Evolutionary conservation across 2,797 vertebrate genomes (phyloP), one percentile per base, ranked within the genome.

Genomic region (Alauda arvensis): DNA sequence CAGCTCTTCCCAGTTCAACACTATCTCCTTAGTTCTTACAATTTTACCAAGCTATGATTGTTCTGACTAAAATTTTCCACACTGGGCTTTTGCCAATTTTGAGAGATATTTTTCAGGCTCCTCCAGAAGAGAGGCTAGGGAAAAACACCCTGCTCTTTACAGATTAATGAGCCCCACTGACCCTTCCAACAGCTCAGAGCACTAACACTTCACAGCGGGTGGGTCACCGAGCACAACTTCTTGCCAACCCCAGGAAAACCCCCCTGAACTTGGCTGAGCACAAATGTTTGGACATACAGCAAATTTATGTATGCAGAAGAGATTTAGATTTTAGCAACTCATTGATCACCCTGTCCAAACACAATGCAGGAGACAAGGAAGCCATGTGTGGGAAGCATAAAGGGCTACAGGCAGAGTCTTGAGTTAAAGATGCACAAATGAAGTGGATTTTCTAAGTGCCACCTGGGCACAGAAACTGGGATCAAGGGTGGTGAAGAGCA

Each of bases 61-160:
- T 45, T 89, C 81, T 77, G 67, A 69, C 56, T 72, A 84, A 62
- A 85, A 75, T 88, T 93, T 93, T 94, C 93, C 92, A 93, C 1
- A 0, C 53, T 90, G 84, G 72, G 77, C 12, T 84, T 56, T 8
- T 33, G 78, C 70, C 91, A 91, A 31, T 69, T 93, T 48, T 67
- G 34, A 80, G 52, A 92, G n/a, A 33, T n/a, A 62, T 87, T 90
- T 90, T 93, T 87, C 52, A 43, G 69, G 78, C 45, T 90, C 42
- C 59, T 91, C 77, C 42, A 79, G 71, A 61, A 56, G 43, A 63
- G 11, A 69, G 25, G 49, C 37, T 34, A 72, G 25, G 46, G 49
- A 69, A 89, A 90, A 91, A 69, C 24, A 88, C 37, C 31, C 57
- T 45, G 45, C 37, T 78, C 46, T 61, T 57, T 59, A 51, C 23